These are phyloP conservation scores for Pentalonia nigronervosa DNA, from an alignment of 1,140 invertebrate species.

Conservation along the genomic window DNA sequence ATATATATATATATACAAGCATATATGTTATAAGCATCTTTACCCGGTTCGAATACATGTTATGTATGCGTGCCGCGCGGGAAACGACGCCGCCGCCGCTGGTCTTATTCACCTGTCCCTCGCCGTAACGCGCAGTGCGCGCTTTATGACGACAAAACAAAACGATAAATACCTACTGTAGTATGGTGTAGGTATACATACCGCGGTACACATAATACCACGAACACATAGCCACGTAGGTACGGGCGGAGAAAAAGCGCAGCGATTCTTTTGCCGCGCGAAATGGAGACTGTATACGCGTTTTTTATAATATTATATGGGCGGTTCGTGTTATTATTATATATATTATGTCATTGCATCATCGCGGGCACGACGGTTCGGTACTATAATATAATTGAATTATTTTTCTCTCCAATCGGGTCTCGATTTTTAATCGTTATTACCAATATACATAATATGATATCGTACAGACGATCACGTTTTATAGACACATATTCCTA, in stretches of 20 bases:
- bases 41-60: not conserved
- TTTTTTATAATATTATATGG: not conserved
- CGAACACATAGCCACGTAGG: too few species aligned
- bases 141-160: slow-evolving; percentile 11
- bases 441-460: not conserved
- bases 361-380: not conserved
- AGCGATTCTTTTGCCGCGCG: not conserved
- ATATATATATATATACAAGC: not conserved
- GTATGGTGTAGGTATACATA: not conserved
- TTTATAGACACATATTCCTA: not conserved
- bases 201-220: too few species aligned
- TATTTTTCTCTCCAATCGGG: not conserved
- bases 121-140: not conserved
- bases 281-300: not conserved
- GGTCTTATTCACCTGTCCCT: not conserved
- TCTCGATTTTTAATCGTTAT: not conserved
- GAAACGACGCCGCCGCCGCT: not conserved
- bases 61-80: not conserved
- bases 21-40: not conserved
- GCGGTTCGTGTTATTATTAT: not conserved
- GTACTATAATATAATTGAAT: not conserved
- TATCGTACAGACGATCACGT: not conserved
- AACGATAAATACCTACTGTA: slow-evolving; percentile 18
- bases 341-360: not conserved
- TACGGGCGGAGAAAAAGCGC: not conserved